Conservation (phyloP, 2,113 vertebrate genomes). For the Peromyscus maniculatus region DNA sequence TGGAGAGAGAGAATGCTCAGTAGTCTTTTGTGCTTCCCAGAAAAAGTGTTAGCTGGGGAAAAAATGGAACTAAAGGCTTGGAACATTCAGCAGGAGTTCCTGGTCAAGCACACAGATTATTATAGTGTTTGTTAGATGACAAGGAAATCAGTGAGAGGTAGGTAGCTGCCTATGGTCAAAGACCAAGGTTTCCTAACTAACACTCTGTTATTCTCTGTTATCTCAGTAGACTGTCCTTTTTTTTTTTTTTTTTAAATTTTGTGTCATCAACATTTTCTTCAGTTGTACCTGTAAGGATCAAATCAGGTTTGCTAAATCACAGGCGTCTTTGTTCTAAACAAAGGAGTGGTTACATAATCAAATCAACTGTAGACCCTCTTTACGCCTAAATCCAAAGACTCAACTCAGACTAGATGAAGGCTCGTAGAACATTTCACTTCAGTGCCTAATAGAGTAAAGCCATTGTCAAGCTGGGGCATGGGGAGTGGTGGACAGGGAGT, state of each 20-base stretch:
- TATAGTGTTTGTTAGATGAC: background rate
- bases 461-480: background rate
- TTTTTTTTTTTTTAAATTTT: background rate
- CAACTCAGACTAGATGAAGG: background rate
- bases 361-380: background rate
- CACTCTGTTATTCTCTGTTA: background rate
- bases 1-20: background rate
- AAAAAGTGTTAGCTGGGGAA: background rate
- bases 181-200: background rate
- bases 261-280: background rate
- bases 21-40: conserved; percentile 9
- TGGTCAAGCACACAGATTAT: background rate
- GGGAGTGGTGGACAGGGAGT: background rate
- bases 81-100: background rate
- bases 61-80: background rate
- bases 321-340: background rate
- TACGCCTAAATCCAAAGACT: conserved; percentile 3
- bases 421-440: background rate
- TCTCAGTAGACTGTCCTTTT: background rate
- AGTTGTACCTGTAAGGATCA: background rate
- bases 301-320: background rate
- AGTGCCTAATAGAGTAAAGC: background rate
- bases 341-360: conserved; percentile 7
- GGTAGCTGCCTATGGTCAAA: background rate
- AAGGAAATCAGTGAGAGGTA: background rate